Percentiles rank a stretch among this genome's conserved stretches.
Evolutionary conservation across 2,113 vertebrate genomes (phyloP).

Genomic region (Origma solitaria): DNA sequence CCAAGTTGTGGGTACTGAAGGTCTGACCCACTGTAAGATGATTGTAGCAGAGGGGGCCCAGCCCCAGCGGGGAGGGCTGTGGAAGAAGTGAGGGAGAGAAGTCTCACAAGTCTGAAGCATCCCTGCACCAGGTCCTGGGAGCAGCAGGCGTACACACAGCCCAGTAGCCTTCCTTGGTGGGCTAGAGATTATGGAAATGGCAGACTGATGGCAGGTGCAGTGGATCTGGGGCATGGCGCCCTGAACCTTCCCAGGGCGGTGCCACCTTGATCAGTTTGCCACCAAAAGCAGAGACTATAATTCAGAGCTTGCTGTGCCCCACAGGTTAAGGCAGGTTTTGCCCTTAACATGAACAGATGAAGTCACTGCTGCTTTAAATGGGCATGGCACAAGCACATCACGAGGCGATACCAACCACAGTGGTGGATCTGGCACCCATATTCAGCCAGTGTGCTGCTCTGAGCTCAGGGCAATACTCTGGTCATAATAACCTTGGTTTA

Average conservation of each 20-base stretch:
- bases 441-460: neutral
- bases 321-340: neutral
- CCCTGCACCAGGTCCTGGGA: fast-evolving
- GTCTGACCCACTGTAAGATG: neutral
- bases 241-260: neutral
- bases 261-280: neutral
- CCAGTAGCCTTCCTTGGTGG: neutral
- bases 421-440: fast-evolving
- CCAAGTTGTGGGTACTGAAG: neutral
- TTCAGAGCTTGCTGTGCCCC: neutral
- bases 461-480: neutral
- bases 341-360: neutral
- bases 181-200: neutral
- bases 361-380: neutral
- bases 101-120: neutral
- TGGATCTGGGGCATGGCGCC: neutral
- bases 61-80: neutral
- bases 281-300: neutral
- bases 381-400: fast-evolving
- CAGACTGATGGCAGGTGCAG: fast-evolving
- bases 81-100: neutral
- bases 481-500: neutral
- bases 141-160: fast-evolving
- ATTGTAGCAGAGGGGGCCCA: neutral
- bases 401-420: neutral